Evolutionary conservation across 2,888 invertebrate genomes (phyloP).

Genomic region (Scaptomyza flava): DNA sequence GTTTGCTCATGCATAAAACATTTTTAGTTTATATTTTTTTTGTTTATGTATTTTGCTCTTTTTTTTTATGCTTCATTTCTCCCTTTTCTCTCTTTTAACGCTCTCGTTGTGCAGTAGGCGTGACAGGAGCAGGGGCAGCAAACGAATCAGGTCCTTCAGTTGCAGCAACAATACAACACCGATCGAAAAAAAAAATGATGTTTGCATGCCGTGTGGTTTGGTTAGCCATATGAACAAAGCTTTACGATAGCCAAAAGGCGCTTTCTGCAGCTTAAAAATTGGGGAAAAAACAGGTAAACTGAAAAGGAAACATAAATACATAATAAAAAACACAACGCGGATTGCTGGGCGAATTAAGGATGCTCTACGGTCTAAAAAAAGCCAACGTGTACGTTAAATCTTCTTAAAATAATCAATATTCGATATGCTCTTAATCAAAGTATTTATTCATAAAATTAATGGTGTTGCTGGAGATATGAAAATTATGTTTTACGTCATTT

Average conservation of each 20-base stretch:
- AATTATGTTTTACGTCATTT: background rate
- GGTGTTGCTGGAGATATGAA: background rate
- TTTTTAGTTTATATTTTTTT: conserved; percentile 62
- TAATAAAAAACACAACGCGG: conserved; percentile 14
- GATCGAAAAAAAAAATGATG: conserved; percentile 21
- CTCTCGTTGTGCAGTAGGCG: conserved; percentile 44
- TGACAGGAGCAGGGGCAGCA: conserved; percentile 4
- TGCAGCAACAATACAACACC: conserved; percentile 26
- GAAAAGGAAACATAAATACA: conserved; percentile 21
- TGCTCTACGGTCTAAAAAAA: background rate
- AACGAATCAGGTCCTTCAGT: conserved; percentile 14
- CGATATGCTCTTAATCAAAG: too few species aligned
- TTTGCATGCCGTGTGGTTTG: conserved; percentile 28
- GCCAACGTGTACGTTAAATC: too few species aligned
- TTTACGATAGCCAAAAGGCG: conserved; percentile 31
- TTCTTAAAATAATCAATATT: too few species aligned
- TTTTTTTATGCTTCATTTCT: conserved; percentile 3
- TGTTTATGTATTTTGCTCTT: conserved; percentile 5
- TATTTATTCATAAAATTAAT: too few species aligned
- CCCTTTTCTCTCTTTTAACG: conserved; percentile 5
- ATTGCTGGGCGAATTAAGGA: background rate
- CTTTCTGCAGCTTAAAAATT: conserved; percentile 31
- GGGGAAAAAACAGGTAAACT: conserved; percentile 25
- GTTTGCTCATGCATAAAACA: conserved; percentile 77
- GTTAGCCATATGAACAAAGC: conserved; percentile 39